Percentiles rank a stretch among this genome's conserved stretches.
Conservation (phyloP, 1,140 invertebrate genomes). For the Ridgeia piscesae region DNA sequence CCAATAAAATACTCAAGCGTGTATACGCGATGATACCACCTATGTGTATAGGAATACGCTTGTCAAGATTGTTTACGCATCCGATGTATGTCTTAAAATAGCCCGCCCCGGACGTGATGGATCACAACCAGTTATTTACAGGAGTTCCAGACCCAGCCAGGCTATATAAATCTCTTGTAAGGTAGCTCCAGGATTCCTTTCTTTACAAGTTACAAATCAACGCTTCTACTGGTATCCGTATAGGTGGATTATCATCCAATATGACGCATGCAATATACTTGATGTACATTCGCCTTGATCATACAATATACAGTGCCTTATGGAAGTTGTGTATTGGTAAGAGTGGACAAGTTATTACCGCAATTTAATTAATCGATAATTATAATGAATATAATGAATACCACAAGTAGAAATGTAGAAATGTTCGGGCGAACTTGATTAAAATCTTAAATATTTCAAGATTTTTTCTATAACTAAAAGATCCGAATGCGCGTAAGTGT, state of each 20-base stretch:
- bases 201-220: background rate
- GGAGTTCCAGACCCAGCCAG: background rate
- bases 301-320: background rate
- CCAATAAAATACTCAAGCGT: background rate
- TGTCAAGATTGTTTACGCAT: background rate
- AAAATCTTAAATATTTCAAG: no score
- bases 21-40: background rate
- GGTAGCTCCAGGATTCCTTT: background rate
- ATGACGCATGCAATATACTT: background rate
- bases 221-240: background rate
- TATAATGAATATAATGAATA: background rate
- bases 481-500: no score
- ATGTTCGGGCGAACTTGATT: background rate
- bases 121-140: background rate
- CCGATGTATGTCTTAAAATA: background rate
- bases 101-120: background rate
- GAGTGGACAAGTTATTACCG: background rate
- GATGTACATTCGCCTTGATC: background rate
- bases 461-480: no score
- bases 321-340: background rate
- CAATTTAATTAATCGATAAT: background rate
- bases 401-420: background rate
- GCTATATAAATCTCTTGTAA: background rate
- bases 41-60: background rate
- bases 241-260: background rate